Evolutionary conservation across 2,113 vertebrate species (phyloP).

Genomic region (Gila orcuttii): DNA sequence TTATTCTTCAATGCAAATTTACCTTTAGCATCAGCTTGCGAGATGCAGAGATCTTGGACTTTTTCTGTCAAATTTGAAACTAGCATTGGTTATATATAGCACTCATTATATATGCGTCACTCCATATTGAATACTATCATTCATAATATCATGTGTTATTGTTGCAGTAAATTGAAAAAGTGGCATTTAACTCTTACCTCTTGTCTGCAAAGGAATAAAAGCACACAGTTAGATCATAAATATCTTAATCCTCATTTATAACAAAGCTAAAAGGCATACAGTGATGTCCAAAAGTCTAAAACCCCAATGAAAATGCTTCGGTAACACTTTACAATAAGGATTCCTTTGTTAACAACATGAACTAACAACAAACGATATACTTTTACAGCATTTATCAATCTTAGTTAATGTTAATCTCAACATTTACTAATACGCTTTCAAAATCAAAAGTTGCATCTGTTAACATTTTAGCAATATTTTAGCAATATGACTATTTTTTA

Average conservation of each 20-base stretch:
- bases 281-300: not conserved
- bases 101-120: not conserved
- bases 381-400: not conserved
- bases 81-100: not conserved
- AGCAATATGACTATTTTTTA: too few relatives aligned
- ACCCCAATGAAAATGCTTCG: not conserved
- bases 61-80: constrained; percentile 72
- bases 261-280: not conserved
- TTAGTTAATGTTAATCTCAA: not conserved
- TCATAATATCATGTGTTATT: not conserved
- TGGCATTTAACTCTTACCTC: constrained; percentile 66
- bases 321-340: too few relatives aligned
- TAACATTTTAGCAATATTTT: too few relatives aligned
- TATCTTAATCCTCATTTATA: not conserved
- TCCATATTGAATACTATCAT: not conserved
- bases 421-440: not conserved
- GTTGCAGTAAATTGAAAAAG: not conserved
- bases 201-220: constrained; percentile 61
- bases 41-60: constrained; percentile 96
- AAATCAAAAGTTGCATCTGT: too few relatives aligned
- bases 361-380: too few relatives aligned
- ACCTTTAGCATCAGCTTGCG: constrained; percentile 95
- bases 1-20: not conserved
- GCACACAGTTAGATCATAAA: constrained; percentile 1
- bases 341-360: too few relatives aligned